Base-by-base conservation (phyloP, 2,888 invertebrate genomes). In the Zygaena filipendulae region DNA sequence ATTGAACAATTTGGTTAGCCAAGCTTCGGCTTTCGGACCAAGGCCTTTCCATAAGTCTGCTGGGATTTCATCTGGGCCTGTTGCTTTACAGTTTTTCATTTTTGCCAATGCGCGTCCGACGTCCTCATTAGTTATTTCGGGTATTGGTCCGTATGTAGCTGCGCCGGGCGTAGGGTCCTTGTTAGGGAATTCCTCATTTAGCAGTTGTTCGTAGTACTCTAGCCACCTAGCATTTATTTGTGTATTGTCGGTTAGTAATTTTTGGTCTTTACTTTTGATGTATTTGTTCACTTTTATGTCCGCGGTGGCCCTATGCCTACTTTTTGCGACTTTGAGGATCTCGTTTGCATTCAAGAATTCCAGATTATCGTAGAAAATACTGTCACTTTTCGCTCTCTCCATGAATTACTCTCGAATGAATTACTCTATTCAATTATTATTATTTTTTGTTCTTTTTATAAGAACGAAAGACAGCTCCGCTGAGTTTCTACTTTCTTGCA, bases 131-230 rank as follows among this genome's bases (percentile, higher is more conserved):
- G 11, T 20, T 18, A 29, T 20, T 13, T 18, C 13, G 3, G 2
- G 18, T 14, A 22, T 19, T 8, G 23, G 23, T 8, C 26, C 26
- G 2, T 12, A 3, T 9, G 13, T 7, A 7, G 19, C 9, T 3
- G 3, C 13, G 13, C 3, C 3, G 8, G 9, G 11, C 11, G 14
- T 3, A n/a, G 2, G 3, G 4, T 22, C 12, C 23, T 30, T 4
- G 10, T 9, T 8, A 9, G 26, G 23, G n/a, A 26, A 30, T 18
- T 30, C 13, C 10, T 30, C 30, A 18, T 30, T 30, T 7, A 26
- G n/a, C 3, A 26, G 26, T 12, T 26, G 2, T 11, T 26, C n/a
- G 11, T 25, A 30, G 8, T 30, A 30, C n/a, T 28, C 23, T 2
- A 7, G 6, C 28, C 28, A 28, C 11, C 28, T 22, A 10, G 13